Evolutionary conservation across 2,797 vertebrate species (phyloP).

Genomic region (Siniperca undulata): DNA sequence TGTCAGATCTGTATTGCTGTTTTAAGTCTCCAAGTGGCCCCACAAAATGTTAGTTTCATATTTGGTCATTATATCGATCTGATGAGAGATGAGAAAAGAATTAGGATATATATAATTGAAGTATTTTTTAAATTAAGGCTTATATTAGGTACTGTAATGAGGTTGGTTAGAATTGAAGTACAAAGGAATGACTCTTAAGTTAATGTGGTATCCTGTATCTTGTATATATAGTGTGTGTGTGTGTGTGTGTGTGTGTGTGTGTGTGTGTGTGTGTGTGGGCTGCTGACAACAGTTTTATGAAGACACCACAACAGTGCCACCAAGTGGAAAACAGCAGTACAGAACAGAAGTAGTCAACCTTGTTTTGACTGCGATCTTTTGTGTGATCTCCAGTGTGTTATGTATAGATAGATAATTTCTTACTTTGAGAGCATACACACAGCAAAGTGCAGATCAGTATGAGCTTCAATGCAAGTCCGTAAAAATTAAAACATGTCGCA

Average conservation of each 20-base stretch:
- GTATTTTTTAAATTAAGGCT: neutral
- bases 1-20: neutral
- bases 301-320: slow-evolving; percentile 75
- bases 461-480: no score
- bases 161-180: neutral
- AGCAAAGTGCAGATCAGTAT: no score
- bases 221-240: neutral
- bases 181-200: neutral
- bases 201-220: neutral
- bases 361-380: neutral
- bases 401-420: no score
- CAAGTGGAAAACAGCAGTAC: slow-evolving; percentile 70
- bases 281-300: slow-evolving; percentile 6
- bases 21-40: neutral
- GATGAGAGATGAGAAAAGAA: neutral
- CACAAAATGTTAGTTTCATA: neutral
- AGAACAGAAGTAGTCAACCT: neutral
- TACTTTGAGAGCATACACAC: no score
- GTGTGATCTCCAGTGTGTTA: neutral
- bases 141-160: neutral
- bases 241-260: no score
- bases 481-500: no score
- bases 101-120: neutral
- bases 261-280: neutral
- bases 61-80: neutral